phyloP scores from a whole-genome alignment of 2,888 invertebrate species.

The Hyposoter dolosus region DNA sequence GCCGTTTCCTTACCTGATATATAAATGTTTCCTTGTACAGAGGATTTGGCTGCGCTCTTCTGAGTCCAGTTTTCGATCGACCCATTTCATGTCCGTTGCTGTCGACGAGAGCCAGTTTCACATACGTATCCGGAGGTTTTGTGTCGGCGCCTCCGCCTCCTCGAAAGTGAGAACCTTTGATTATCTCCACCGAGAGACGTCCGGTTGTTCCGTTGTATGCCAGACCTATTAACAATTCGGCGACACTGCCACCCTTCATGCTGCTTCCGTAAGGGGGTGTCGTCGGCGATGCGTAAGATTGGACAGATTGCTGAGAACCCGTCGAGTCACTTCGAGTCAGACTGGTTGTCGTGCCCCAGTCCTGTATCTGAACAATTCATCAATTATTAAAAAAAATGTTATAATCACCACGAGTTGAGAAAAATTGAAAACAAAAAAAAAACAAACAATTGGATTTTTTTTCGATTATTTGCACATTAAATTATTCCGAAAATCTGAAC shows the following conservation, averaged over 20 bases:
- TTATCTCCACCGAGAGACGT: constrained; percentile 95
- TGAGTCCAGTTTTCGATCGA: constrained; percentile 95
- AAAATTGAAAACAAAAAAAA: neutral
- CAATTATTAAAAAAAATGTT: neutral
- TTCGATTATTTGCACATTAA: neutral
- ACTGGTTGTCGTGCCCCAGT: constrained; percentile 82
- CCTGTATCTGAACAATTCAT: constrained; percentile 58
- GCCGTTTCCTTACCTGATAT: constrained; percentile 90
- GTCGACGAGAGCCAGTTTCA: constrained; percentile 95
- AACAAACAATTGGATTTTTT: neutral
- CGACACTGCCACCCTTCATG: constrained; percentile 95
- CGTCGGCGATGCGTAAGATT: constrained; percentile 83
- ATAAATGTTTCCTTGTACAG: constrained; percentile 98
- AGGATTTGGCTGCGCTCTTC: constrained; percentile 97
- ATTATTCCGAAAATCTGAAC: no score
- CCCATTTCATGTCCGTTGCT: constrained; percentile 97
- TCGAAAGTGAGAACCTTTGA: constrained; percentile 91
- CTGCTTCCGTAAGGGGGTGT: constrained; percentile 83
- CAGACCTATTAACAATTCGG: constrained; percentile 94
- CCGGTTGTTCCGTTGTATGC: constrained; percentile 98
- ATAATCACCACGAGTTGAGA: neutral
- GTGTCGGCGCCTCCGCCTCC: constrained; percentile 82
- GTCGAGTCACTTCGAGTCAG: constrained; percentile 96
- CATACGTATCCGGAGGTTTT: constrained; percentile 96
- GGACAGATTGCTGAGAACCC: constrained; percentile 95